Evolutionary conservation across 2,113 vertebrate genomes (phyloP), one percentile per base, ranked within the genome.

Genomic region (Cebus imitator): DNA sequence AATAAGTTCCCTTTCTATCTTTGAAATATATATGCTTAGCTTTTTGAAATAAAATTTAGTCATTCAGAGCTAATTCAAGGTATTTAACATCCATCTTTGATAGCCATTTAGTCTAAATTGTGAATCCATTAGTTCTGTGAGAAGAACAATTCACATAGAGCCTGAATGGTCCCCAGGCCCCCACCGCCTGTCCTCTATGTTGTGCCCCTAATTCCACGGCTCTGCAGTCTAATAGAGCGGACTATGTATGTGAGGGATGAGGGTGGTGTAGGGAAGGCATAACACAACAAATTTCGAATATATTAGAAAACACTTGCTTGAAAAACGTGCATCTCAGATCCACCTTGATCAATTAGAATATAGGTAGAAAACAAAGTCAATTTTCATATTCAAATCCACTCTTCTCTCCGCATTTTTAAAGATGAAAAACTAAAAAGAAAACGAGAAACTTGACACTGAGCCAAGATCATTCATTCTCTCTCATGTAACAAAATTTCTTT

Each of bases 1-100:
- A 96, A 93, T 80, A 85, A 79, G 12, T 14, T 92, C n/a, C 96
- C 85, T 93, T 88, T 96, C 52, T 61, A 8, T 64, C 43, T 96
- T 16, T 93, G 32, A 85, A 97, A 90, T 64, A 40, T 45, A 73
- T 72, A 35, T 3, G 61, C 75, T 88, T 89, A 83, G 75, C 21
- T 80, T 48, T 95, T 66, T 94, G 18, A 93, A 94, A 96, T 37
- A 76, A n/a, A 66, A 43, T 75, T 48, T 86, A n/a, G 45, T 90
- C 21, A 92, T 58, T 55, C 37, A 68, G n/a, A 96, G 66, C 7
- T 45, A 90, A 48, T 82, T 95, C 72, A 68, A 96, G n/a, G 17
- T 40, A 90, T 52, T 90, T 90, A 92, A 84, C 12, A n/a, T 73
- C 2, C 5, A 78, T 88, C 40, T n/a, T 85, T 78, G 57, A n/a